phyloP scores from a whole-genome alignment of 2,797 vertebrate species.

The Pseudochaenichthys georgianus region DNA sequence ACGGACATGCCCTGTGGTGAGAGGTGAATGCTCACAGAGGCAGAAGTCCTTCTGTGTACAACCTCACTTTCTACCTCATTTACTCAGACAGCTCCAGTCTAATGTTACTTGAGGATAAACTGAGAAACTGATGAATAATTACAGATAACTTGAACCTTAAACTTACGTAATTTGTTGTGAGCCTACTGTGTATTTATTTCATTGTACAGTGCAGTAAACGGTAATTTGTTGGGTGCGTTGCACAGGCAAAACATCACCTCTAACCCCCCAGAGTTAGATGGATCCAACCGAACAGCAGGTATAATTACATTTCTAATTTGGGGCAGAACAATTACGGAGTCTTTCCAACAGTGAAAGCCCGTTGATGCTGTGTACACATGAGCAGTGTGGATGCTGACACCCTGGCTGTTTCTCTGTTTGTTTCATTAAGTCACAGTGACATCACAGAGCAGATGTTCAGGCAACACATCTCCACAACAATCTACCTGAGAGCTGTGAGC shows the following conservation, averaged over 20 bases:
- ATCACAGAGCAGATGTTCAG: slow-evolving; percentile 43
- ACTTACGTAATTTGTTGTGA: background rate
- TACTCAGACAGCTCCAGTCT: background rate
- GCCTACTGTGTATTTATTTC: slow-evolving; percentile 10
- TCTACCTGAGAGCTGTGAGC: slow-evolving; percentile 55
- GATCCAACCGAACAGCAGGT: slow-evolving; percentile 53
- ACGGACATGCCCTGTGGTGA: slow-evolving; percentile 53
- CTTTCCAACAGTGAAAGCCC: slow-evolving; percentile 25
- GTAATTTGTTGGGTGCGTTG: slow-evolving; percentile 31
- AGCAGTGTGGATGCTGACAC: slow-evolving; percentile 17
- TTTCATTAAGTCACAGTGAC: slow-evolving; percentile 41
- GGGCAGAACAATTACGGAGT: slow-evolving; percentile 47
- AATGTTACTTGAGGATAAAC: slow-evolving; percentile 5
- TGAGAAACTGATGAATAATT: background rate
- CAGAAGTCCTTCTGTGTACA: slow-evolving; percentile 49
- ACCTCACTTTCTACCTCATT: slow-evolving; percentile 18
- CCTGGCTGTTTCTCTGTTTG: slow-evolving; percentile 25
- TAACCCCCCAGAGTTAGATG: slow-evolving; percentile 38
- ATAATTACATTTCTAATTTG: slow-evolving; percentile 58
- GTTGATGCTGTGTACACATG: slow-evolving; percentile 16
- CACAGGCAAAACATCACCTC: slow-evolving; percentile 38
- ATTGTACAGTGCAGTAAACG: slow-evolving; percentile 38
- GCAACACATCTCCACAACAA: slow-evolving; percentile 39
- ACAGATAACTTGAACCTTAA: background rate
- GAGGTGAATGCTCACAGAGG: slow-evolving; percentile 57